Evolutionary conservation across 2,113 vertebrate genomes (phyloP), one percentile per base, ranked within the genome.

Genomic region (Dipodomys stephensi): DNA sequence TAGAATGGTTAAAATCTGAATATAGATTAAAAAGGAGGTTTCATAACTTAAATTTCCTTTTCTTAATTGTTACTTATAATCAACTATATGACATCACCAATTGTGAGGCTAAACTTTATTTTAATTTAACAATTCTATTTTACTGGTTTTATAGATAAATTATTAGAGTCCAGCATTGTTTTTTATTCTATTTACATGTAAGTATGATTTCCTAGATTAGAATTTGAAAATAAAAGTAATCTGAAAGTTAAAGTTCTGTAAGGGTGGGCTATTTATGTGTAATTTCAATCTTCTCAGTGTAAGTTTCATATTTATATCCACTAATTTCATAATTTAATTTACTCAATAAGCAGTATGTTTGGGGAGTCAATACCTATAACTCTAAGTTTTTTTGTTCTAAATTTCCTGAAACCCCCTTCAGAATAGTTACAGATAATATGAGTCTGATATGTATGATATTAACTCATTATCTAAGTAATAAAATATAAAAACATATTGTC

Each of bases 241-340:
- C 32, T 65, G 9, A 78, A 25, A 18, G n/a, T 20, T 16, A 7
- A 22, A 6, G 88, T 74, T 78, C 57, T 64, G 60, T 49, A 49
- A 49, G 49, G 49, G 49, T 2, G 4, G 12, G 49, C 19, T 86
- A 90, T 88, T 81, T 74, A 57, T 30, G 44, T 85, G 27, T 1
- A 90, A 74, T 96, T 95, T 91, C 6, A 74, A 60, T 90, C 57
- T 84, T 87, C 3, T 46, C 72, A 35, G 20, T 80, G 23, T 32
- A 86, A 53, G 78, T 78, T 77, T 92, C 1, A 81, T 60, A 49
- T 46, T 77, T 35, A 71, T 67, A 39, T 28, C 87, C 12, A 62
- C 76, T 72, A 4, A 69, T 53, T 84, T 32, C 3, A 85, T 76
- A 84, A 90, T 53, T 69, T 80, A 81, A 78, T 57, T 74, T 46